Evolutionary conservation across 92 coral and sea anemone species (phyloP).

Genomic region (Epizoanthus ramosus): DNA sequence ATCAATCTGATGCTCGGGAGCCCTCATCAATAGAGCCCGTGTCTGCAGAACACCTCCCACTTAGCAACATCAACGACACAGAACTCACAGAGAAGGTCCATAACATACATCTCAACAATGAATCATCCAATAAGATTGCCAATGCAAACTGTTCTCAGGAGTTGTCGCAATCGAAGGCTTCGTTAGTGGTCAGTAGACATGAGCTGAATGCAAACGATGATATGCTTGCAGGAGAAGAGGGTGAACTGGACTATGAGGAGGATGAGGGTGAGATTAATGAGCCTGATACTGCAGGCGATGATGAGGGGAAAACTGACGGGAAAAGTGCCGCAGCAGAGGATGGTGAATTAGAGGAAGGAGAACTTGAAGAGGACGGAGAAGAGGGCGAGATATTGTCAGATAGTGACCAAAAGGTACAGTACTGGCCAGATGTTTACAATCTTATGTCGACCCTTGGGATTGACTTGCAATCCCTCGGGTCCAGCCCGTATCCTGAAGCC

Average conservation of each 20-base stretch:
- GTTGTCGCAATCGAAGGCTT: background rate
- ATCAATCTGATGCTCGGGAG: background rate
- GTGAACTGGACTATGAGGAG: conserved; percentile 35
- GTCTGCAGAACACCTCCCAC: background rate
- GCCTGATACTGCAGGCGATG: background rate
- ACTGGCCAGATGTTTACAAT: too few species aligned
- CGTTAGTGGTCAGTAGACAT: background rate
- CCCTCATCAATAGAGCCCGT: conserved; percentile 13
- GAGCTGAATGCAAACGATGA: conserved; percentile 17
- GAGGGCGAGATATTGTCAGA: conserved; percentile 31
- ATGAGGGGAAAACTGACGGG: background rate
- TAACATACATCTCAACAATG: conserved; percentile 1
- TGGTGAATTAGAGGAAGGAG: conserved; percentile 35
- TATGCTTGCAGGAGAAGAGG: conserved; percentile 30
- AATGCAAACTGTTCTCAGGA: conserved; percentile 1
- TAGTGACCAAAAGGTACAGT: conserved; percentile 19
- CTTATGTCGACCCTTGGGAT: too few species aligned
- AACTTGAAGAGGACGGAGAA: conserved; percentile 26
- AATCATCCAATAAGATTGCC: background rate
- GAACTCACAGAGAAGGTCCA: conserved; percentile 4
- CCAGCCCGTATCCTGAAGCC: too few species aligned
- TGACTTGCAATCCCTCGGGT: too few species aligned
- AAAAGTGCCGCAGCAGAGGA: conserved; percentile 11
- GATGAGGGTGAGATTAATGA: conserved; percentile 35
- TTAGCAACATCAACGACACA: background rate